Conservation (phyloP, 2,113 vertebrate genomes). For the Grammomys surdaster region DNA sequence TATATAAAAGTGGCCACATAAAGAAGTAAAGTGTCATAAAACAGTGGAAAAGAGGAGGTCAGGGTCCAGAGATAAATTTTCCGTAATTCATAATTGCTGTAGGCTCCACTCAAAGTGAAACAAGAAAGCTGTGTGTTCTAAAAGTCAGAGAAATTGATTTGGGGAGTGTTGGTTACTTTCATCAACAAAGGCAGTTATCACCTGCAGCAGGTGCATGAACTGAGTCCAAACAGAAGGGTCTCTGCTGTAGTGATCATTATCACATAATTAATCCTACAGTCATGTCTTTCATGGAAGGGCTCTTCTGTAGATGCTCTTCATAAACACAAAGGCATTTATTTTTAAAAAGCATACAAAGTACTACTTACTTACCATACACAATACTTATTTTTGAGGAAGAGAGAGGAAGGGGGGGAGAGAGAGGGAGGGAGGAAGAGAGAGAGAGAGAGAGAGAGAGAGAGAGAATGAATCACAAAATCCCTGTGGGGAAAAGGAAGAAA, state of each 20-base stretch:
- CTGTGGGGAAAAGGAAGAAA: background rate
- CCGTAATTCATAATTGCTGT: background rate
- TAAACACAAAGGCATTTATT: background rate
- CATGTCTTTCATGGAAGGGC: background rate
- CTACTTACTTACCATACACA: background rate
- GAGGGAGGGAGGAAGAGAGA: too few species aligned
- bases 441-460: too few species aligned
- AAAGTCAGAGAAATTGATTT: background rate
- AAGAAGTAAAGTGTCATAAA: background rate
- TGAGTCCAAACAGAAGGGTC: background rate
- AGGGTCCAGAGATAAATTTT: background rate
- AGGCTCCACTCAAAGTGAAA: background rate
- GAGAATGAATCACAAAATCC: background rate
- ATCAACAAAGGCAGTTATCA: background rate
- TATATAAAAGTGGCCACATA: background rate
- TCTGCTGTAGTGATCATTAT: background rate
- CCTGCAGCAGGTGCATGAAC: too few species aligned
- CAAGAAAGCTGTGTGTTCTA: background rate
- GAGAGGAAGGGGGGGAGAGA: too few species aligned
- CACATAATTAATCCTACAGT: background rate
- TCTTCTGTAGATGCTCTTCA: background rate
- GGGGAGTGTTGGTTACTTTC: background rate
- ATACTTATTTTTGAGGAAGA: slow-evolving; percentile 27
- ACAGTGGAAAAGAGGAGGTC: background rate
- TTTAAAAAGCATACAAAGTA: background rate